phyloP scores from a whole-genome alignment of 2,888 invertebrate species.

The Melitaea athalia region DNA sequence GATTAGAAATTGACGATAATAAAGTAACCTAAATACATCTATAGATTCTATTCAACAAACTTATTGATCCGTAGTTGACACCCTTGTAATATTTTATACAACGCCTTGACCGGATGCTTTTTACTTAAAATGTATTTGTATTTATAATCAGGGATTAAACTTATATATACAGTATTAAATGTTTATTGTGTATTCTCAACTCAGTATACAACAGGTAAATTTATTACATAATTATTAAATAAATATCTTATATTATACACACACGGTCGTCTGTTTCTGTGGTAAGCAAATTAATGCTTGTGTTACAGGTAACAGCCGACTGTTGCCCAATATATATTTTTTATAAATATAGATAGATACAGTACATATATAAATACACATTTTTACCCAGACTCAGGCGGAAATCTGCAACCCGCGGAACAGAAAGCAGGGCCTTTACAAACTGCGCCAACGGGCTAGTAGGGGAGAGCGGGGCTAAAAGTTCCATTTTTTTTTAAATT shows the following conservation, averaged over 20 bases:
- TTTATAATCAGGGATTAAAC: neutral
- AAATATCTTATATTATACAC: neutral
- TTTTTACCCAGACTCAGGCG: too few relatives aligned
- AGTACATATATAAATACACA: too few relatives aligned
- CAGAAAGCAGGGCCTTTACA: too few relatives aligned
- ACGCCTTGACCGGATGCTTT: neutral
- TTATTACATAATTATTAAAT: neutral
- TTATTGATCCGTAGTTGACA: neutral
- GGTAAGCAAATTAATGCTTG: too few relatives aligned
- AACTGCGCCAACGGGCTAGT: too few relatives aligned
- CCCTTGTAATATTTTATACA: neutral
- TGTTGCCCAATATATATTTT: too few relatives aligned
- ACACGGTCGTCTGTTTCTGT: too few relatives aligned
- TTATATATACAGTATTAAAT: slow-evolving; percentile 5
- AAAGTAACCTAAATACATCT: neutral
- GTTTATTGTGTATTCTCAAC: neutral
- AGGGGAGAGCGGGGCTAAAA: too few relatives aligned
- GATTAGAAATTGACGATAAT: too few relatives aligned
- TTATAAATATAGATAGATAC: too few relatives aligned
- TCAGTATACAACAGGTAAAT: neutral
- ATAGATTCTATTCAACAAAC: neutral
- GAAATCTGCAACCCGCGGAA: too few relatives aligned
- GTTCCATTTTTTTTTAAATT: neutral
- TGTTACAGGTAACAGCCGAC: too few relatives aligned
- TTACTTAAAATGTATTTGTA: neutral